Evolutionary conservation across 2,797 vertebrate genomes (phyloP).

Genomic region (Stomatorhinus walkeri): DNA sequence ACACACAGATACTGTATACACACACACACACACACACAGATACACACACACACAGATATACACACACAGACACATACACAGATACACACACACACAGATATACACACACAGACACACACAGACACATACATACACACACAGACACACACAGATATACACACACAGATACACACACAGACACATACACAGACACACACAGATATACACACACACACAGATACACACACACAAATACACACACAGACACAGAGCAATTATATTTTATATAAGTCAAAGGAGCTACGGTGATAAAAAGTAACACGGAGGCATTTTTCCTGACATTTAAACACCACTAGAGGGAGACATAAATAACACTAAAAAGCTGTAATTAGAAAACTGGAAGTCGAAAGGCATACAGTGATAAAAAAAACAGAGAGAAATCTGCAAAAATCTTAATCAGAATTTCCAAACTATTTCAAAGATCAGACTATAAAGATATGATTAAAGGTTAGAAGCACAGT

Average conservation of each 20-base stretch:
- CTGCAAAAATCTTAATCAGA: background rate
- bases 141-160: too few relatives aligned
- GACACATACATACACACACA: too few relatives aligned
- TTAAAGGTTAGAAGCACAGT: slow-evolving; percentile 4
- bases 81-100: too few relatives aligned
- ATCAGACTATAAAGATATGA: background rate
- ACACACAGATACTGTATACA: too few relatives aligned
- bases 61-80: too few relatives aligned
- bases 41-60: too few relatives aligned
- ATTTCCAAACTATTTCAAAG: background rate
- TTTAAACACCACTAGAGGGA: slow-evolving; percentile 12
- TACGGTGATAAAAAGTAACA: background rate
- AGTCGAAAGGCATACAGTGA: background rate
- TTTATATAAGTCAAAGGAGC: background rate
- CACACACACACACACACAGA: too few relatives aligned
- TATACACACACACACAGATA: background rate
- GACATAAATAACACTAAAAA: slow-evolving; percentile 12
- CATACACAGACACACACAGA: background rate
- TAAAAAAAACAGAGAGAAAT: background rate
- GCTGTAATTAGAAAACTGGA: background rate
- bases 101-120: too few relatives aligned
- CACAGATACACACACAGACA: too few relatives aligned
- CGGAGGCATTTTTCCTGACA: background rate
- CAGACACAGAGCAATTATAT: background rate
- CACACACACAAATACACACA: background rate